Base-by-base conservation (phyloP, 1,140 invertebrate species). In the Apis laboriosa region DNA sequence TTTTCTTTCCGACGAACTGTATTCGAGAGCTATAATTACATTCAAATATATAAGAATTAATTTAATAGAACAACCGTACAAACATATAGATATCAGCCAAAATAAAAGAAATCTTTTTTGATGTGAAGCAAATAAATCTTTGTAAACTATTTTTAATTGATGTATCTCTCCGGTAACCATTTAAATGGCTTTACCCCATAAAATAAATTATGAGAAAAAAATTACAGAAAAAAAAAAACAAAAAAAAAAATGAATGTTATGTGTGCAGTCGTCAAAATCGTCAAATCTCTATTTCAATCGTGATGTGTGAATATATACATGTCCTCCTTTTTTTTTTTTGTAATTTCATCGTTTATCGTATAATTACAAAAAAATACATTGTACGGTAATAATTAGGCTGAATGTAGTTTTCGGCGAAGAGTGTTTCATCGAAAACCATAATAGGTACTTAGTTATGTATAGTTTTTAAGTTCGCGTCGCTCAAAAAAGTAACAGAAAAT, bases 361-460 rank as follows among this genome's bases (percentile, higher is more conserved):
- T 51, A 28, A 51, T 66, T 66, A 61, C 60, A 43, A 43, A 43
- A 43, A 43, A 43, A 43, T 58, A 58, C 12, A 21, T 53, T 21
- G 28, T 73, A 63, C 58, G 55, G 7, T 76, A 43, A 60, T 58
- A 60, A 66, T 64, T 1, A 21, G 34, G 28, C 49, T 15, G 21
- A 56, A 49, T 9, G 60, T 43, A 17, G 24, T 13, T 66, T 60
- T 51, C 66, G 49, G 55, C 51, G n/a, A 51, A 28, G 55, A 2
- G n/a, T 24, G 21, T 63, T 68, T 53, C 34, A 28, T 49, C 34
- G 56, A 53, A 71, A 56, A 17, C 28, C n/a, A 53, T n/a, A 70
- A 70, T 43, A 76, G 17, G 58, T 70, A 83, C 56, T 77, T 83
- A 83, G 67, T 17, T 80, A 49, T 49, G 76, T 53, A 71, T 76